Conservation (phyloP, 2,888 invertebrate genomes). For the Erebia epiphron region DNA sequence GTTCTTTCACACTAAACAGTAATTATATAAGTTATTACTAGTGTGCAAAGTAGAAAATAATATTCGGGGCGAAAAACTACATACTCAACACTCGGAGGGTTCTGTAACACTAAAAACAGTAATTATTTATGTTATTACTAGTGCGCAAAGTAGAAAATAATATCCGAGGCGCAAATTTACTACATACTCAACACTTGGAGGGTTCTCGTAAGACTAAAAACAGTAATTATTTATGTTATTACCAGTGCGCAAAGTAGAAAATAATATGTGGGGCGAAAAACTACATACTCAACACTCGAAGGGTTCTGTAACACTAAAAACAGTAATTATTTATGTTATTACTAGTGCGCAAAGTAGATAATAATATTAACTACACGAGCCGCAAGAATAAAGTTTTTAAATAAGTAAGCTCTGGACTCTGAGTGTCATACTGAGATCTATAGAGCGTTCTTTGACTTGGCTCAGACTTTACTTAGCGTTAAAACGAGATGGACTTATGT, state of each 20-base stretch:
- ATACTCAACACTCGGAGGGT: slow-evolving; percentile 55
- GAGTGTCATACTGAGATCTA: too few relatives aligned
- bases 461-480: too few relatives aligned
- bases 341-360: not conserved
- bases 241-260: not conserved
- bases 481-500: too few relatives aligned
- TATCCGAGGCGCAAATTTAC: not conserved
- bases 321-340: not conserved
- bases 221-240: not conserved
- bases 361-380: not conserved
- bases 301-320: slow-evolving; percentile 51
- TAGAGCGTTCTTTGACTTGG: too few relatives aligned
- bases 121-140: not conserved
- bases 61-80: slow-evolving; percentile 13
- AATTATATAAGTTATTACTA: not conserved
- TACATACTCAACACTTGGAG: slow-evolving; percentile 57
- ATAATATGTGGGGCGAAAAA: not conserved
- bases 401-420: too few relatives aligned
- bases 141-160: not conserved
- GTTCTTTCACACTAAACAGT: slow-evolving; percentile 50
- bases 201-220: slow-evolving; percentile 52
- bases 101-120: slow-evolving; percentile 48
- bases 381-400: too few relatives aligned
- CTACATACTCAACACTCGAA: slow-evolving; percentile 59
- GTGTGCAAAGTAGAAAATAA: not conserved